Conservation (phyloP, 2,797 vertebrate genomes). For the Poeciliopsis infans region DNA sequence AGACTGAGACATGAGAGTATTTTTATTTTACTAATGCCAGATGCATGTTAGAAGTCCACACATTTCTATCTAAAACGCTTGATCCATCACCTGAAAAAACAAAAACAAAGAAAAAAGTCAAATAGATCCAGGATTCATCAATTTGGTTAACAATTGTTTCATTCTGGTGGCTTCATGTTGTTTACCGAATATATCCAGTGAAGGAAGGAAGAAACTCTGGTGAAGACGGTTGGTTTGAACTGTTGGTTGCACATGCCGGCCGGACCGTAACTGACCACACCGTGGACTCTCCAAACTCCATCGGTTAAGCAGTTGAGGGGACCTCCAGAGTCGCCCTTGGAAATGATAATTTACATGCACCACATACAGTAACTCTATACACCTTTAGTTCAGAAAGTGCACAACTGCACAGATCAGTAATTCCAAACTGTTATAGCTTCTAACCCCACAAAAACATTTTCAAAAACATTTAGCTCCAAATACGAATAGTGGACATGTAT, state of each 20-base stretch:
- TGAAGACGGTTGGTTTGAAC: conserved; percentile 77
- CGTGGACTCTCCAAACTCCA: conserved; percentile 70
- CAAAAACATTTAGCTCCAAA: not conserved
- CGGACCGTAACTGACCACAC: conserved; percentile 77
- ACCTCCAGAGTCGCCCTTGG: conserved; percentile 78
- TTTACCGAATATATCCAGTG: conserved; percentile 73
- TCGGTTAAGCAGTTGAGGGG: conserved; percentile 69
- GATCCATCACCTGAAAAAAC: conserved; percentile 30
- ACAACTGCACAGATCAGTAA: not conserved
- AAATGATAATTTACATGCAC: not conserved
- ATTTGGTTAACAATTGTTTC: not conserved
- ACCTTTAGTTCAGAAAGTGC: not conserved
- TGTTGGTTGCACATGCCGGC: conserved; percentile 67
- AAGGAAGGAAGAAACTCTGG: conserved; percentile 67
- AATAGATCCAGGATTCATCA: not conserved
- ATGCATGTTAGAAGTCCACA: not conserved
- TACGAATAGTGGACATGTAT: not conserved
- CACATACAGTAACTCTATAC: not conserved
- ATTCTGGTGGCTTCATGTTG: not conserved
- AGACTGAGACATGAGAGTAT: not conserved
- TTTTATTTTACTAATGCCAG: conserved; percentile 46
- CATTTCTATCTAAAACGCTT: not conserved
- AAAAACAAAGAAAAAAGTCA: not conserved
- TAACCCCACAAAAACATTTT: not conserved
- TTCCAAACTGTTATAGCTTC: not conserved